Evolutionary conservation across 92 coral and sea anemone genomes (phyloP).

Genomic region (Epizoanthus scotinus): DNA sequence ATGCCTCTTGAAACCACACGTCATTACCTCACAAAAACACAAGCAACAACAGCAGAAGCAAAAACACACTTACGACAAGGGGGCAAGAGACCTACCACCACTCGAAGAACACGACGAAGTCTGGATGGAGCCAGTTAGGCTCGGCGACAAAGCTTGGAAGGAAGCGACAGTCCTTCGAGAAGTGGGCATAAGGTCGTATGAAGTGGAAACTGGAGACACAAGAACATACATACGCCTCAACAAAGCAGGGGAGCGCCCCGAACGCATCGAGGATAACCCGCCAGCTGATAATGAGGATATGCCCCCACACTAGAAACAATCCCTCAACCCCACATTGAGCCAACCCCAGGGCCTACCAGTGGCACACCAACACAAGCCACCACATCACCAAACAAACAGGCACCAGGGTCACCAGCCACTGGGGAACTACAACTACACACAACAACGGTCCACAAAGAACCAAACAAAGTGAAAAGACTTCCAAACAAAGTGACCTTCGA

Average conservation of each 20-base stretch:
- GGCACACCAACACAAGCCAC: too few relatives aligned
- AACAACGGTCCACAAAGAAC: too few relatives aligned
- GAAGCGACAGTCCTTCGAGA: slow-evolving; percentile 18
- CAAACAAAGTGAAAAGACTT: too few relatives aligned
- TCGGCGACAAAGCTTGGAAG: slow-evolving; percentile 27
- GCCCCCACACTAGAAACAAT: too few relatives aligned
- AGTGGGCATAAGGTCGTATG: slow-evolving; percentile 20
- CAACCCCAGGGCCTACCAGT: too few relatives aligned
- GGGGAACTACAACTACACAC: too few relatives aligned
- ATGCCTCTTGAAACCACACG: background rate
- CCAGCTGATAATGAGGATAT: too few relatives aligned
- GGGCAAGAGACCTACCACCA: slow-evolving; percentile 11
- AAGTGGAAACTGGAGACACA: slow-evolving; percentile 18
- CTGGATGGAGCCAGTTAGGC: slow-evolving; percentile 16
- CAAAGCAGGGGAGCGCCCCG: background rate
- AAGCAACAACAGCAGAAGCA: too few relatives aligned
- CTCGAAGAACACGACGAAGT: slow-evolving; percentile 8
- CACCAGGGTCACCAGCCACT: too few relatives aligned
- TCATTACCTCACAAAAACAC: background rate
- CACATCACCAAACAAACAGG: too few relatives aligned
- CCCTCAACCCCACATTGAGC: too few relatives aligned
- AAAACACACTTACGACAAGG: background rate
- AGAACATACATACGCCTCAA: background rate
- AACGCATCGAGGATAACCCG: background rate
- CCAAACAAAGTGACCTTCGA: too few relatives aligned